Evolutionary conservation across 2,888 invertebrate genomes (phyloP).

Genomic region (Tetragonisca angustula): DNA sequence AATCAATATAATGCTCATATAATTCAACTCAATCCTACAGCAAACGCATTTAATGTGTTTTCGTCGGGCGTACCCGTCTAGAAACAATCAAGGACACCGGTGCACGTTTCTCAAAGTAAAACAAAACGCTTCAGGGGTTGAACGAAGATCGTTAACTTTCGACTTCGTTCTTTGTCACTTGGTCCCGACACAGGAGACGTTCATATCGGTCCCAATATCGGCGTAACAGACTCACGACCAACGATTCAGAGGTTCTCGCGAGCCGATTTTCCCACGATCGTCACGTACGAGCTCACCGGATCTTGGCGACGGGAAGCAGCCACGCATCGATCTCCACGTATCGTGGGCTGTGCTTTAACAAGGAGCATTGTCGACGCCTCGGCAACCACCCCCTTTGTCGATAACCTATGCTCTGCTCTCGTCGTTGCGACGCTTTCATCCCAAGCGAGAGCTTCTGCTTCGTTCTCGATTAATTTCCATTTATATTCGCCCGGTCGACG

Average conservation of each 20-base stretch:
- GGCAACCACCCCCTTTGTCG: neutral
- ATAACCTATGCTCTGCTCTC: neutral
- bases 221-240: neutral
- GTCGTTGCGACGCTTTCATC: constrained; percentile 54
- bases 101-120: no score
- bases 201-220: neutral
- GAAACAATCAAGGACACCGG: no score
- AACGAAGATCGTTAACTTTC: no score
- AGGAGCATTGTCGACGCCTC: constrained; percentile 63
- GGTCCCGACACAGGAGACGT: neutral
- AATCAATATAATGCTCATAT: no score
- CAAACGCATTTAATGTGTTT: no score
- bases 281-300: constrained; percentile 31
- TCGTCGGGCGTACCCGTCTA: no score
- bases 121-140: no score
- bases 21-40: no score
- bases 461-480: constrained; percentile 72
- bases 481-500: constrained; percentile 64
- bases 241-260: neutral
- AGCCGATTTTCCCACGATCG: constrained; percentile 22
- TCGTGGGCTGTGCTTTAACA: constrained; percentile 62
- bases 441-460: constrained; percentile 22
- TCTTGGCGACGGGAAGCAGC: constrained; percentile 34
- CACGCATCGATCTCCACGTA: constrained; percentile 46
- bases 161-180: neutral